These are phyloP conservation scores for Phaedon cochleariae DNA, from an alignment of 2,888 invertebrate genomes.

Conservation along the genomic window DNA sequence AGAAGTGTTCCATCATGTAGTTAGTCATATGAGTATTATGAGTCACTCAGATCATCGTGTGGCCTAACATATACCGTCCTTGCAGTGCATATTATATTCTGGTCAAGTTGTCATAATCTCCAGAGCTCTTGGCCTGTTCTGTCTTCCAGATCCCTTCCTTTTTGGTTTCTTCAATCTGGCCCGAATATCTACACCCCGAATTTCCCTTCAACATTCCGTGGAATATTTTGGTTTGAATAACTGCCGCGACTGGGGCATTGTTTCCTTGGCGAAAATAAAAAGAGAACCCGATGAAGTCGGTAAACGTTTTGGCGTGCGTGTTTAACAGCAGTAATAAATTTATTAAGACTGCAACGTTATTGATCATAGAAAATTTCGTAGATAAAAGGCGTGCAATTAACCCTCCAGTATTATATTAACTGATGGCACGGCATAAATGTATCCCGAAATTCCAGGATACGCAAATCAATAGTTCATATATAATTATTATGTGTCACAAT, in stretches of 20 bases:
- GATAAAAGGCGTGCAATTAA: slow-evolving; percentile 14
- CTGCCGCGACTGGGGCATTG: slow-evolving; percentile 12
- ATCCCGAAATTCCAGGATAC: too few species aligned
- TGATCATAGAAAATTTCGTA: slow-evolving; percentile 28
- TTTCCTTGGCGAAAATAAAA: slow-evolving; percentile 25
- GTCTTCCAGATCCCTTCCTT: background rate
- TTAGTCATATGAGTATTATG: background rate
- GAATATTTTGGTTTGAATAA: slow-evolving; percentile 20
- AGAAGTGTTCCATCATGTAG: background rate
- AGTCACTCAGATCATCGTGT: background rate
- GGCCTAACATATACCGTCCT: too few species aligned
- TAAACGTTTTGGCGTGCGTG: slow-evolving; percentile 34
- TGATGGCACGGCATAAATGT: background rate
- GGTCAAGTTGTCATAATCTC: background rate
- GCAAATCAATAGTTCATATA: too few species aligned
- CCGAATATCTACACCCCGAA: background rate
- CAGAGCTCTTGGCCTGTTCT: background rate
- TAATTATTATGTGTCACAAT: too few species aligned
- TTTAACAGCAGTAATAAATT: slow-evolving; percentile 33
- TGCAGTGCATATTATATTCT: too few species aligned
- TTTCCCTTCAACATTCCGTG: slow-evolving; percentile 1
- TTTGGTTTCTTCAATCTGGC: background rate
- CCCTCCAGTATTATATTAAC: slow-evolving; percentile 8
- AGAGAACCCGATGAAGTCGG: slow-evolving; percentile 25
- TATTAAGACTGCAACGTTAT: slow-evolving; percentile 34